Evolutionary conservation across 2,797 vertebrate genomes (phyloP), one percentile per base, ranked within the genome.

Genomic region (Pipistrellus kuhlii): DNA sequence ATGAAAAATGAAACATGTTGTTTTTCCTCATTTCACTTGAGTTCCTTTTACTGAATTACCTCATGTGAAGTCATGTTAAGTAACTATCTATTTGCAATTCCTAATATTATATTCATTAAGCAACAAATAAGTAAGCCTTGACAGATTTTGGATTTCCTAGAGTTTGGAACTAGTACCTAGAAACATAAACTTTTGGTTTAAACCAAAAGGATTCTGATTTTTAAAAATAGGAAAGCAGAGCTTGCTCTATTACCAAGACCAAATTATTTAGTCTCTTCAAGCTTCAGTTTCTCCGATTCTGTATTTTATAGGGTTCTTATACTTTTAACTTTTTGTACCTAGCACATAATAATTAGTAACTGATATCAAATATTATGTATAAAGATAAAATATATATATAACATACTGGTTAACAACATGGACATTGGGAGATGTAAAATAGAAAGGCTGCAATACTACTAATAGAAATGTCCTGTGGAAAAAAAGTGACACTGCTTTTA

Each of bases 1-100:
- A 78, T 77, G 83, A 93, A 93, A 95, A 95, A 44, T 73, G 75
- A 91, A 84, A 85, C 35, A 15, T 78, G 48, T 3, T 57, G 18
- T 59, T 93, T 95, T 94, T 95, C 76, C 66, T 87, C 85, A 85
- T 93, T 96, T 93, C 44, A 51, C n/a, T 90, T 92, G 87, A 62
- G n/a, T 93, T 8, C 46, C 32, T 90, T 86, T 76, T 35, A 82
- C 75, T 88, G 38, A 88, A 83, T 75, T 84, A 80, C 0, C 11
- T 95, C 64, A 30, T 77, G 30, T 91, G 44, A 73, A 95, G 41
- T 75, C 27, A 59, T 51, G 8, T 20, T 69, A 69, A 53, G 35
- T 51, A 84, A 66, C 30, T 51, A 15, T 76, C 46, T 53, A 1
- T 53, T 89, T 27, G 48, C 53, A 81, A 4, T 73, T 93, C 8